Evolutionary conservation across 2,113 vertebrate species (phyloP).

Genomic region (Hypanus sabinus): DNA sequence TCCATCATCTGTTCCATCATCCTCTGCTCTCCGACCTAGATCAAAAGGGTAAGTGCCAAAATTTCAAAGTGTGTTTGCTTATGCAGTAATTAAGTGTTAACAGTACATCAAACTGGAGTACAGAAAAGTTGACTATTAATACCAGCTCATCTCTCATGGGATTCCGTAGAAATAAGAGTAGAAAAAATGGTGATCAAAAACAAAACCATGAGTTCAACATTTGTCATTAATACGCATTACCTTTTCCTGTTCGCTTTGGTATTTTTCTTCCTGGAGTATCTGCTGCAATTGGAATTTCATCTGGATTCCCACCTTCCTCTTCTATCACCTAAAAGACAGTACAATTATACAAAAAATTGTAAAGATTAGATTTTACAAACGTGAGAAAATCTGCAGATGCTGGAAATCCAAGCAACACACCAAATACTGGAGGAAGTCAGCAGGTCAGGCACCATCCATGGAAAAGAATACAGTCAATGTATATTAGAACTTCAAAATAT

Average conservation of each 20-base stretch:
- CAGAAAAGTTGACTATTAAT: neutral
- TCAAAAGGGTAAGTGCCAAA: conserved; percentile 15
- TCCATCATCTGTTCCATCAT: conserved; percentile 68
- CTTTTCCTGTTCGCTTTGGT: conserved; percentile 68
- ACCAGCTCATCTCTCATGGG: neutral
- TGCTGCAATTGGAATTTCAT: conserved; percentile 64
- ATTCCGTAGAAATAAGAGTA: accelerated
- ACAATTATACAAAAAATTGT: neutral
- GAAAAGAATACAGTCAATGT: too few relatives aligned
- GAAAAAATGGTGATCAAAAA: neutral
- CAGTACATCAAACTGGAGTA: neutral
- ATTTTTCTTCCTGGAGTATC: conserved; percentile 65
- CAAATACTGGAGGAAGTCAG: too few relatives aligned
- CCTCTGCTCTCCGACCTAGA: conserved; percentile 68
- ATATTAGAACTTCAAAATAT: too few relatives aligned
- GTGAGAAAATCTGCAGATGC: too few relatives aligned
- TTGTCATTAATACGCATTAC: conserved; percentile 50
- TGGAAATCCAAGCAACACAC: too few relatives aligned
- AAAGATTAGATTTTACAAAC: too few relatives aligned
- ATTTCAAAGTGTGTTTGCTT: neutral
- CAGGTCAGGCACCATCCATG: too few relatives aligned
- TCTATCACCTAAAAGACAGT: conserved; percentile 67
- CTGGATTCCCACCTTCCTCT: conserved; percentile 84
- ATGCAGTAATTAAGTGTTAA: neutral
- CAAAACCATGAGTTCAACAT: neutral